phyloP scores from a whole-genome alignment of 2,888 invertebrate species.

The Smittia aterrima region DNA sequence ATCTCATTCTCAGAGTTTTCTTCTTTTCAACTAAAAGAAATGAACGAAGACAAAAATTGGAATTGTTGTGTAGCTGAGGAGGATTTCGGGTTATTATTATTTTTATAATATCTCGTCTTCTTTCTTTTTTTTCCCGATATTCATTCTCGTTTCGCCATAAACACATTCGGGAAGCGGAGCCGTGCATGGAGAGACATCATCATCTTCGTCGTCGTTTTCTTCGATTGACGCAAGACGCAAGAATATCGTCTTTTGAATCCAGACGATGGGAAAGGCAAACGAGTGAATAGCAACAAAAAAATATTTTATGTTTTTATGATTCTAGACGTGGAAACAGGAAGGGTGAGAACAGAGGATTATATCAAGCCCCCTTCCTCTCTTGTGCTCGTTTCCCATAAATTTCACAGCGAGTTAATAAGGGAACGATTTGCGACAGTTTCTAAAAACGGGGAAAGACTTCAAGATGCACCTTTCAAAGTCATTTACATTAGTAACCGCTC shows the following conservation, averaged over 20 bases:
- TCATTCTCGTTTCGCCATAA: background rate
- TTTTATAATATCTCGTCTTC: conserved; percentile 29
- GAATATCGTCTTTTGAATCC: too few species aligned
- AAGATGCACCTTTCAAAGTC: too few species aligned
- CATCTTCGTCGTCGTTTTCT: too few species aligned
- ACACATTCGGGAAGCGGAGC: too few species aligned
- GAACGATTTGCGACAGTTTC: background rate
- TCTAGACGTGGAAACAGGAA: background rate
- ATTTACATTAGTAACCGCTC: too few species aligned
- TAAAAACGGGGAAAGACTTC: background rate
- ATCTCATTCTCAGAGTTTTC: conserved; percentile 3
- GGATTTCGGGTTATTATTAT: conserved; percentile 36
- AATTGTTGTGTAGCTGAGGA: conserved; percentile 25
- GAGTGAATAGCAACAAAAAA: too few species aligned
- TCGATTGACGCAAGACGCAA: too few species aligned
- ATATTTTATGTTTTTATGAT: too few species aligned
- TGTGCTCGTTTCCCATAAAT: conserved; percentile 28
- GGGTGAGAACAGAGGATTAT: background rate
- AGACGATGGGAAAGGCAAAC: too few species aligned
- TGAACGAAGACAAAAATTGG: background rate
- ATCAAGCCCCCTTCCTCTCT: background rate
- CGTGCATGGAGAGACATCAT: too few species aligned
- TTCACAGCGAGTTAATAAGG: too few species aligned
- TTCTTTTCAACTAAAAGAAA: background rate
- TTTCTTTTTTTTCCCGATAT: conserved; percentile 14